Evolutionary conservation across 1,140 invertebrate genomes (phyloP).

Genomic region (Nylanderia fulva): DNA sequence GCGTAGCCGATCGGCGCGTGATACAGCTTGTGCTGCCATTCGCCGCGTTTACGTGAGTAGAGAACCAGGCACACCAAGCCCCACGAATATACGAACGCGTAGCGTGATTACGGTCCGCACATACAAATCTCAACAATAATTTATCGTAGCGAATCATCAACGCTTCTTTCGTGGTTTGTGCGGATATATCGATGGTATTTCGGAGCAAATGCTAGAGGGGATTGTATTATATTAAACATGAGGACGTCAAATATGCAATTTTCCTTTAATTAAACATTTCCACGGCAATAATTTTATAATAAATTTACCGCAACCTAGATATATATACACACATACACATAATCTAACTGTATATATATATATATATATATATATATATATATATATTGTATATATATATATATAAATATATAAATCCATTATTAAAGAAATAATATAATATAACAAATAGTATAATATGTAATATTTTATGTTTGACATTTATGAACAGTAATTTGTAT

Average conservation of each 20-base stretch:
- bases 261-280: constrained; percentile 48
- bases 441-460: neutral
- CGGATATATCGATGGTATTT: constrained; percentile 54
- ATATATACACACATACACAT: no score
- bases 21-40: constrained; percentile 41
- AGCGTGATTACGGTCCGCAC: constrained; percentile 38
- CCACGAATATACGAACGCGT: constrained; percentile 14
- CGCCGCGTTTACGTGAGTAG: constrained; percentile 22
- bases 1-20: constrained; percentile 38
- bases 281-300: constrained; percentile 16
- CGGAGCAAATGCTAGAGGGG: constrained; percentile 12
- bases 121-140: constrained; percentile 59
- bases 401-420: neutral
- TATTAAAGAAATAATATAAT: neutral
- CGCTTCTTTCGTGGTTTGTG: neutral
- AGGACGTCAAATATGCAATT: constrained; percentile 38
- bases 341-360: no score
- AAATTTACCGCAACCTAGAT: neutral
- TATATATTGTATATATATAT: neutral
- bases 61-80: neutral
- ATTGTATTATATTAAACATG: constrained; percentile 54
- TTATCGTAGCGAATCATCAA: constrained; percentile 51
- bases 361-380: neutral
- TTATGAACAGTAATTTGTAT: neutral
- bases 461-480: neutral